Evolutionary conservation across 30 jellyfish, hydroid and myxozoan genomes (phyloP), one percentile per base, ranked within the genome.

Genomic region (Aurelia coerulea): DNA sequence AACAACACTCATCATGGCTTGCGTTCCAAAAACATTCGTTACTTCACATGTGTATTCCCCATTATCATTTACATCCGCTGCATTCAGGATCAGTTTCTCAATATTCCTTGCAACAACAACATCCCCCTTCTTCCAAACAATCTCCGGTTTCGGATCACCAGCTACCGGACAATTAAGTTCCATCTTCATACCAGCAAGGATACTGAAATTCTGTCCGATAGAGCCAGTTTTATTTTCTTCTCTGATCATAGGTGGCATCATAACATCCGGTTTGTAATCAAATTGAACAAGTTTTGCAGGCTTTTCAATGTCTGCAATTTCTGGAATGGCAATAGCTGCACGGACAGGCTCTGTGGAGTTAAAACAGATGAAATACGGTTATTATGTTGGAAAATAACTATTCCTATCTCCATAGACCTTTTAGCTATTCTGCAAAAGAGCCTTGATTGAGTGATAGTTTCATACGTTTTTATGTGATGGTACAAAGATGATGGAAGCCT

Each of bases 101-200:
- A 53, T 73, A 51, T 74, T 58, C 41, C 56, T 16, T 13, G 95
- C 88, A 19, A 92, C 65, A 18, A 41, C 78, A 19, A 15, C 89
- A 62, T 81, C 91, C 33, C 82, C 92, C 50, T 76, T 87, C 76
- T 54, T 46, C 98, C 98, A 92, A 31, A 80, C 87, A 17, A 92
- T 76, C 15, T 62, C 82, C 62, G 98, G 98, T 41, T 81, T 92
- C 29, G 98, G 98, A 17, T 74, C 92, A 4, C 98, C 98, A 14
- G 78, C 91, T 5, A 80, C 97, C 31, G 88, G 84, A 37, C 98
- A 92, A 7, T 74, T 59, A 72, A 92, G 70, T 23, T 33, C 76
- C 63, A 92, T 72, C 42, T 56, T 68, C 86, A 72, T 72, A 9
- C 98, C 98, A 13, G 85, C 52, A 51, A 92, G 80, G 31, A 92